These are phyloP conservation scores for Tetramorium bicarinatum DNA, from an alignment of 2,888 invertebrate genomes.

Conservation along the genomic window DNA sequence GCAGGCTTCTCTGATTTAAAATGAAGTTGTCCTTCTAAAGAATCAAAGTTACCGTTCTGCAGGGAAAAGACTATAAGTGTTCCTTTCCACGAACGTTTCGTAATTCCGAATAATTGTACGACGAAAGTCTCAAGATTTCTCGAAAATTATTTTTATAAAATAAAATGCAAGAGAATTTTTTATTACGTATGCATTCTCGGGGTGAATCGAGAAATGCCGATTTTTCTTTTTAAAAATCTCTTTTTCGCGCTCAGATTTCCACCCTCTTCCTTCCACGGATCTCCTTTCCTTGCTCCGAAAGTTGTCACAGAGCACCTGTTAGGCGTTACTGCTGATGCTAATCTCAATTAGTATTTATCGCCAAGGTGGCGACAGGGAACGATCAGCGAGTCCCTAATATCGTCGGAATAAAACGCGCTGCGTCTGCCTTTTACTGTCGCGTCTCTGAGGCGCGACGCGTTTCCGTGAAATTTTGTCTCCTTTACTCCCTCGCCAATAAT, in stretches of 20 bases:
- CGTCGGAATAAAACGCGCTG: conserved; percentile 17
- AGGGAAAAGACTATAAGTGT: neutral
- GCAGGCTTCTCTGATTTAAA: conserved; percentile 2
- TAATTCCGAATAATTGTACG: neutral
- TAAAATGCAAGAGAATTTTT: neutral
- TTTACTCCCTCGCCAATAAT: neutral
- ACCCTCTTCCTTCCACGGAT: neutral
- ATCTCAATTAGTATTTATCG: conserved; percentile 76
- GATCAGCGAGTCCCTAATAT: conserved; percentile 63
- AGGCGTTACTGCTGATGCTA: conserved; percentile 67
- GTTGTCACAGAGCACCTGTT: conserved; percentile 64
- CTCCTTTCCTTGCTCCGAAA: conserved; percentile 12
- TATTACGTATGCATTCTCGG: neutral
- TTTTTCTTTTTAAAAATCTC: neutral
- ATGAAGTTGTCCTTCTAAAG: neutral
- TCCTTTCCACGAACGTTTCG: no score
- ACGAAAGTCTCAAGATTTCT: neutral
- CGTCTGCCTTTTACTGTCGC: conserved; percentile 38
- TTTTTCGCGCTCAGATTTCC: neutral
- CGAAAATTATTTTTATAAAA: neutral
- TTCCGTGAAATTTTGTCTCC: neutral
- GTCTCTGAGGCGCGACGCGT: conserved; percentile 28
- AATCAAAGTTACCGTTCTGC: neutral
- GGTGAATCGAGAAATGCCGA: neutral
- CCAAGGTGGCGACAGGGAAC: conserved; percentile 69